These are phyloP conservation scores for Xiphophorus hellerii DNA, from an alignment of 2,113 vertebrate genomes.

Conservation along the genomic window DNA sequence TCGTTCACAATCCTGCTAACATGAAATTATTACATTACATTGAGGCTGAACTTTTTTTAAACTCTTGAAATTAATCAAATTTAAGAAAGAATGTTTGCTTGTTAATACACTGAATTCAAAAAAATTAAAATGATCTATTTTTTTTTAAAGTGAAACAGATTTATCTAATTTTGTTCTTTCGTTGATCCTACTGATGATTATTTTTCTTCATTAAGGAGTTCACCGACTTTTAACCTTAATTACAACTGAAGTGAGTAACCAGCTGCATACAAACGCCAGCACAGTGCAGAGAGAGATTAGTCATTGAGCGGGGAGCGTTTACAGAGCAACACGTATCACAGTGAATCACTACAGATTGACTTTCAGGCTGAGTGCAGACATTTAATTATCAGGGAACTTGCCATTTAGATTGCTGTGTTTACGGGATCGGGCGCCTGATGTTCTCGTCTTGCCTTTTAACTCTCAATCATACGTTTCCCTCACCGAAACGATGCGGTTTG, in stretches of 20 bases:
- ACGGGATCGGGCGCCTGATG: slow-evolving; percentile 4
- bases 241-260: slow-evolving; percentile 2
- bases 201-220: slow-evolving; percentile 14
- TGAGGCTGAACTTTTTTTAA: neutral
- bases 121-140: neutral
- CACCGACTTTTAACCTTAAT: slow-evolving; percentile 12
- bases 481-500: neutral
- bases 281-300: slow-evolving; percentile 3
- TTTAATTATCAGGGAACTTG: slow-evolving; percentile 65
- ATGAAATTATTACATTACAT: neutral
- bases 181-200: neutral
- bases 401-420: slow-evolving; percentile 37
- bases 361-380: slow-evolving; percentile 34
- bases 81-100: neutral
- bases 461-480: neutral
- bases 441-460: neutral
- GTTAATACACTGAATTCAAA: neutral
- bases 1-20: neutral
- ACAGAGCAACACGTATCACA: slow-evolving; percentile 18
- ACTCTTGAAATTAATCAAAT: neutral
- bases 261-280: slow-evolving; percentile 1
- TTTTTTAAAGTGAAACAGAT: neutral
- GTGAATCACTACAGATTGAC: slow-evolving; percentile 24
- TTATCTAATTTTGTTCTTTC: neutral
- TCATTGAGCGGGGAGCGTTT: slow-evolving; percentile 19